These are phyloP conservation scores for Heliconius eleuchia DNA, from an alignment of 1,140 invertebrate species.

Conservation along the genomic window DNA sequence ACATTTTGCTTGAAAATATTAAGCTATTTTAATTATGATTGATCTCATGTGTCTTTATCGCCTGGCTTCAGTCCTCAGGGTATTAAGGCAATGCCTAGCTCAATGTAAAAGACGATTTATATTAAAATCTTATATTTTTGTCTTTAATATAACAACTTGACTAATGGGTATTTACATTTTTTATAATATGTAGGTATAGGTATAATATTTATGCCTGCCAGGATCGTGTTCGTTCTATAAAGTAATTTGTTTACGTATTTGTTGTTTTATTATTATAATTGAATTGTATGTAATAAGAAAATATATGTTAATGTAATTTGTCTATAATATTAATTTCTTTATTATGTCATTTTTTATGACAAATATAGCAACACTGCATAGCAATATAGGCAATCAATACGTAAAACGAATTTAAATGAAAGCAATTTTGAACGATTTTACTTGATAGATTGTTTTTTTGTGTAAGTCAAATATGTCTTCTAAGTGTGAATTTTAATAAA, in stretches of 20 bases:
- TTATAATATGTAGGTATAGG: constrained; percentile 19
- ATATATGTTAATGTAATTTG: neutral
- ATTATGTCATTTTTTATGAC: neutral
- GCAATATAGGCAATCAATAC: constrained; percentile 4
- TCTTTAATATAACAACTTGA: constrained; percentile 28
- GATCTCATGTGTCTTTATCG: constrained; percentile 27
- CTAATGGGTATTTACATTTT: constrained; percentile 28
- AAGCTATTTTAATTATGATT: neutral
- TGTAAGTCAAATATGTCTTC: constrained; percentile 64
- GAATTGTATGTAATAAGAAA: neutral
- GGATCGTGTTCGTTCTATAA: constrained; percentile 28
- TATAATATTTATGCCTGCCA: constrained; percentile 34
- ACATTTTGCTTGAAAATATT: too few relatives aligned
- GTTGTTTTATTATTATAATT: neutral
- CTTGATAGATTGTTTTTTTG: constrained; percentile 60
- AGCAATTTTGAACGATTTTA: constrained; percentile 58
- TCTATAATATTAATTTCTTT: neutral
- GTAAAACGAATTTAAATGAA: constrained; percentile 31
- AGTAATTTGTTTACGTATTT: constrained; percentile 31
- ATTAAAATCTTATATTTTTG: constrained; percentile 30
- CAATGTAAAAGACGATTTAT: constrained; percentile 57
- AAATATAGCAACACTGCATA: constrained; percentile 10
- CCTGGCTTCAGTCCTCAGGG: constrained; percentile 2
- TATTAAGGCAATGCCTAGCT: constrained; percentile 44
- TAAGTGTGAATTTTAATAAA: constrained; percentile 76